Percentiles rank a stretch among this genome's conserved stretches.
Conservation (phyloP, 2,888 invertebrate genomes). For the Drosophila tripunctata region DNA sequence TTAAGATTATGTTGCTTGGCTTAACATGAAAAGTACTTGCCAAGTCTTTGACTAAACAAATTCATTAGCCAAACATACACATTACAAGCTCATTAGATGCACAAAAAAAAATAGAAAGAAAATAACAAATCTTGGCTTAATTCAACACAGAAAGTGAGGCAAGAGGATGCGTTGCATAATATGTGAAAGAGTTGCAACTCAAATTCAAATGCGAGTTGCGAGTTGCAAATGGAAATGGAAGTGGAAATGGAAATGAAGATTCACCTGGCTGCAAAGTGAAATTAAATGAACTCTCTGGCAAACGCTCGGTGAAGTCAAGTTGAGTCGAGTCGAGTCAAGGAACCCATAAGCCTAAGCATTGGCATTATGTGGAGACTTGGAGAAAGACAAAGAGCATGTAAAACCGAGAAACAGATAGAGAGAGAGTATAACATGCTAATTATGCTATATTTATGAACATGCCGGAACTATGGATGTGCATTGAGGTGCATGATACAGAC, state of each 20-base stretch:
- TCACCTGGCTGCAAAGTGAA: constrained; percentile 48
- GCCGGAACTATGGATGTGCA: constrained; percentile 68
- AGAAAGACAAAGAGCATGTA: constrained; percentile 1
- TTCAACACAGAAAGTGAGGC: constrained; percentile 42
- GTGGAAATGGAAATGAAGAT: constrained; percentile 12
- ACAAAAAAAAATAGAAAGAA: constrained; percentile 23
- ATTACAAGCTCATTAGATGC: constrained; percentile 59
- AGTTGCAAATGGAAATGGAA: neutral
- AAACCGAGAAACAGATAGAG: neutral
- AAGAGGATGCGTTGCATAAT: constrained; percentile 49
- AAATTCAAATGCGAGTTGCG: constrained; percentile 6
- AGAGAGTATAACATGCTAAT: constrained; percentile 61
- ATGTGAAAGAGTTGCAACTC: constrained; percentile 9
- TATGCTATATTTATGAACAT: constrained; percentile 67
- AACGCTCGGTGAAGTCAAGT: constrained; percentile 21
- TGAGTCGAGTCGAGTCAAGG: constrained; percentile 74
- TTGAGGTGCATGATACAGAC: constrained; percentile 55
- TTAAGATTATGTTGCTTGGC: constrained; percentile 19
- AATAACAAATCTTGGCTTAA: constrained; percentile 45
- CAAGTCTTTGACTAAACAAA: constrained; percentile 3
- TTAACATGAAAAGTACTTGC: constrained; percentile 16
- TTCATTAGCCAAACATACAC: constrained; percentile 28
- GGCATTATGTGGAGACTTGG: constrained; percentile 53
- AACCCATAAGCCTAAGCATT: constrained; percentile 64
- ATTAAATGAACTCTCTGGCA: constrained; percentile 66